Percentiles rank a stretch among this genome's conserved stretches.
Evolutionary conservation across 2,888 invertebrate genomes (phyloP).

Genomic region (Eupithecia insigniata): DNA sequence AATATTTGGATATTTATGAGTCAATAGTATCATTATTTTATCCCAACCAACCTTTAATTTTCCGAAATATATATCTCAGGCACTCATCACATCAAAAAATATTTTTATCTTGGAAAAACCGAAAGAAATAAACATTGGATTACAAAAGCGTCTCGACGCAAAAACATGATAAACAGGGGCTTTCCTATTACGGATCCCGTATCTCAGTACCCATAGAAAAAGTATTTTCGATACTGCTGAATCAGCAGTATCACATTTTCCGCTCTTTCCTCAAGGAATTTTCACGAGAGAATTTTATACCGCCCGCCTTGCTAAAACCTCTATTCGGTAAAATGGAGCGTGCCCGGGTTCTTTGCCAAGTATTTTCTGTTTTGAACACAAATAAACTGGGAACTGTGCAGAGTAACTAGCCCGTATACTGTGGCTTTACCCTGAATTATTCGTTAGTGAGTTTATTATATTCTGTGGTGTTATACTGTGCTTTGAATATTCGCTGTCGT

Average conservation of each 20-base stretch:
- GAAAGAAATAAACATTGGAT: constrained; percentile 10
- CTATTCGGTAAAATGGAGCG: constrained; percentile 43
- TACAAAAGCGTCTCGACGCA: constrained; percentile 12
- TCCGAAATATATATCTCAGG: background rate
- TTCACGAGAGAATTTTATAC: constrained; percentile 47
- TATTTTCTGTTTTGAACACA: constrained; percentile 61
- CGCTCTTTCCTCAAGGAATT: constrained; percentile 42
- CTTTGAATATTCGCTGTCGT: constrained; percentile 54
- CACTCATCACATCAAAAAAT: constrained; percentile 5
- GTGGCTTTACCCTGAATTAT: constrained; percentile 15
- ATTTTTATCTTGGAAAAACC: background rate
- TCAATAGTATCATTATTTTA: background rate
- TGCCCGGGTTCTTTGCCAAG: constrained; percentile 55
- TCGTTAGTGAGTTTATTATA: background rate
- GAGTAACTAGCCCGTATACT: constrained; percentile 9
- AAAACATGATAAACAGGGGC: constrained; percentile 34
- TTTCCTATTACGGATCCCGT: constrained; percentile 31
- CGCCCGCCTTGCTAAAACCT: constrained; percentile 46
- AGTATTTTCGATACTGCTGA: constrained; percentile 44
- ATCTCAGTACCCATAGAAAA: constrained; percentile 40
- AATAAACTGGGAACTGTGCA: constrained; percentile 56
- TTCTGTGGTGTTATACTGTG: constrained; percentile 33
- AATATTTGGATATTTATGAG: background rate
- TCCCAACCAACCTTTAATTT: background rate
- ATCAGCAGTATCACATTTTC: constrained; percentile 48